These are phyloP conservation scores for Nannospalax galili DNA, from an alignment of 2,113 vertebrate genomes.

Conservation along the genomic window DNA sequence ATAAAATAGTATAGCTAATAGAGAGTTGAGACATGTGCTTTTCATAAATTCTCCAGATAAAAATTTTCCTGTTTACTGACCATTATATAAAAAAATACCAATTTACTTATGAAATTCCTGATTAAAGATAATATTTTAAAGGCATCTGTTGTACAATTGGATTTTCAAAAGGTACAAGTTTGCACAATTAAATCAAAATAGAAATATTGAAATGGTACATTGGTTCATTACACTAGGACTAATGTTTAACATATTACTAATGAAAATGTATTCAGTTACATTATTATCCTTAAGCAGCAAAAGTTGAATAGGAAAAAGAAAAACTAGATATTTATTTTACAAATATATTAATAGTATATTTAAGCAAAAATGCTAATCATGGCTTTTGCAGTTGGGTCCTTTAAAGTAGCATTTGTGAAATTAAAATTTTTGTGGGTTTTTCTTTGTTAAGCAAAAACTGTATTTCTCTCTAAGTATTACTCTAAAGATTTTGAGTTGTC, in stretches of 20 bases:
- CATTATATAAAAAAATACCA: slow-evolving; percentile 51
- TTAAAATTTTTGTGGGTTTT: slow-evolving; percentile 67
- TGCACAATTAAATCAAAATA: slow-evolving; percentile 66
- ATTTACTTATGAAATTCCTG: slow-evolving; percentile 72
- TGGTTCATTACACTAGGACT: slow-evolving; percentile 70
- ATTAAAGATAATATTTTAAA: slow-evolving; percentile 71
- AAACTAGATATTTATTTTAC: slow-evolving; percentile 47
- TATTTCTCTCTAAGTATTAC: slow-evolving; percentile 12
- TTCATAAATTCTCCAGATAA: slow-evolving; percentile 43
- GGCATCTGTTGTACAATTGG: slow-evolving; percentile 49
- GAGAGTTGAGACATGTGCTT: slow-evolving; percentile 60
- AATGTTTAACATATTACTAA: slow-evolving; percentile 59
- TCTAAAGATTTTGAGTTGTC: slow-evolving; percentile 31
- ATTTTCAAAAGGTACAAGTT: slow-evolving; percentile 66
- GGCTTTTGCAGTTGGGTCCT: slow-evolving; percentile 63
- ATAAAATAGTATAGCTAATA: slow-evolving; percentile 19
- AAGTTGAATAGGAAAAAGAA: slow-evolving; percentile 53
- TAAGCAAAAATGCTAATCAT: slow-evolving; percentile 66
- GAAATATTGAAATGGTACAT: slow-evolving; percentile 63
- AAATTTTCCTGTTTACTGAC: slow-evolving; percentile 49
- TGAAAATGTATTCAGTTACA: slow-evolving; percentile 62
- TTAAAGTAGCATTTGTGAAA: slow-evolving; percentile 62
- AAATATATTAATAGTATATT: slow-evolving; percentile 60
- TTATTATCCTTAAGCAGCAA: slow-evolving; percentile 66
- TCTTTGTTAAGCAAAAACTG: slow-evolving; percentile 67